phyloP scores from a whole-genome alignment of 2,888 invertebrate genomes.

The Pheosia gnoma region DNA sequence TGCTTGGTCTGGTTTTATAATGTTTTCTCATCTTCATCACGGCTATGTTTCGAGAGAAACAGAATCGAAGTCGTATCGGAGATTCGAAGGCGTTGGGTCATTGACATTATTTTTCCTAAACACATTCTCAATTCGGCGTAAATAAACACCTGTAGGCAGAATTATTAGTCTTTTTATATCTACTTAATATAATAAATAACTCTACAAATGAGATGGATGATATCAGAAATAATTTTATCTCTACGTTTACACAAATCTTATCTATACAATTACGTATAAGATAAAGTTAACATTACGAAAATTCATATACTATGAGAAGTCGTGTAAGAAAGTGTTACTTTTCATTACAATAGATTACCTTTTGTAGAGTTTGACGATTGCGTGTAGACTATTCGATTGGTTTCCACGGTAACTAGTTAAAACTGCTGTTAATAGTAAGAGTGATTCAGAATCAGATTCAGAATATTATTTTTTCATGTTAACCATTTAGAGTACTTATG shows the following conservation, averaged over 20 bases:
- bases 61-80: background rate
- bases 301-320: background rate
- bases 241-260: constrained; percentile 7
- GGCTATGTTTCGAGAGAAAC: background rate
- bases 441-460: no score
- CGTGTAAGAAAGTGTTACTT: background rate
- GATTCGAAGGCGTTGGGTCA: background rate
- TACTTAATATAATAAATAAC: background rate
- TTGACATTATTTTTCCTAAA: constrained; percentile 2
- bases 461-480: no score
- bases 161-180: background rate
- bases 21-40: background rate
- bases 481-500: no score
- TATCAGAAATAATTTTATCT: background rate
- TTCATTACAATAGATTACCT: background rate
- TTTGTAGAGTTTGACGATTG: background rate
- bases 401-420: no score
- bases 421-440: no score
- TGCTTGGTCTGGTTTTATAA: background rate
- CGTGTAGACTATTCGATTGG: background rate
- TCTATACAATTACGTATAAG: constrained; percentile 1
- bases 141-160: background rate
- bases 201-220: background rate
- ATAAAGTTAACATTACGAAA: constrained; percentile 4
- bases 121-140: background rate